Evolutionary conservation across 2,888 invertebrate genomes (phyloP), one percentile per base, ranked within the genome.

Genomic region (Cosmia pyralina): DNA sequence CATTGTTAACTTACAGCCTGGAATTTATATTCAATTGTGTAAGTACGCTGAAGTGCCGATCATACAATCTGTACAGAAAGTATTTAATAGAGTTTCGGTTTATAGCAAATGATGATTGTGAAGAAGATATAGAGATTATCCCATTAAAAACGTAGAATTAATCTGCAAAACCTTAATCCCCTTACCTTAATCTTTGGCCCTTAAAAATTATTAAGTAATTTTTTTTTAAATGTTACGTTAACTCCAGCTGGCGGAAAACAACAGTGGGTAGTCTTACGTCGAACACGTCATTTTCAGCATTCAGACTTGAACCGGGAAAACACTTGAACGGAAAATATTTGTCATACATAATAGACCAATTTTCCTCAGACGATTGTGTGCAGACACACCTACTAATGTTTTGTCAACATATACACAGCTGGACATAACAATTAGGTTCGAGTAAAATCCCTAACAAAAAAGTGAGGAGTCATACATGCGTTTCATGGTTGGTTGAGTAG

Each of bases 331-430:
- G 52, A 71, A 70, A 67, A 48, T 55, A 65, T 55, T 72, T 11
- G 48, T 70, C 74, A 74, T 53, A 69, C 69, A 72, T 53, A 68
- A 67, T 19, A 19, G 2, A 34, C 15, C 4, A 5, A 67, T 74
- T 81, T 82, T 82, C 78, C 82, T 78, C 17, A 67, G 52, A 34
- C 22, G 8, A 6, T 44, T 34, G 34, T 52, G 10, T 28, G 10
- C 11, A 68, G 81, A 78, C 82, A 81, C 82, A 74, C 81, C 81
- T 82, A 66, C 78, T 4, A 11, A 57, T 5, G 1, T 59, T 5
- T 58, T 22, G 55, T 50, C 57, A 60, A 48, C 19, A 17, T 52
- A 19, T 7, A 46, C 22, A 11, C 64, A 38, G 15, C 7, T 46
- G 13, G 5, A 55, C 50, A 50, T n/a, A 59, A 11, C n/a, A 38